Percentiles rank a stretch among this genome's conserved stretches.
phyloP scores from a whole-genome alignment of 1,140 invertebrate genomes.

The Panulirus ornatus region DNA sequence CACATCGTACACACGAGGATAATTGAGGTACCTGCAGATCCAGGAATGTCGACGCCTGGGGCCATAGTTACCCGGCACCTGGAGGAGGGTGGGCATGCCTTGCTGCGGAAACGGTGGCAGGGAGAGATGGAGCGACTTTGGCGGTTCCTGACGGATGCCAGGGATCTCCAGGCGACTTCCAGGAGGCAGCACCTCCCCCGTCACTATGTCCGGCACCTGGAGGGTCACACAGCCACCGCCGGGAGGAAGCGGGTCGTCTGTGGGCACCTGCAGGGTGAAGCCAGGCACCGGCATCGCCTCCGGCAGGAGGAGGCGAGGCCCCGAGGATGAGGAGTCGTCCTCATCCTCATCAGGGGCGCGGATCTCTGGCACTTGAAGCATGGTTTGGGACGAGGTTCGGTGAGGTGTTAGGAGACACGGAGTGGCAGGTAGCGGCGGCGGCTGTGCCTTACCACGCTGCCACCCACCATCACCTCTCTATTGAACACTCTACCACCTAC shows the following conservation, averaged over 20 bases:
- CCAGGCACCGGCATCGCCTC: conserved; percentile 25
- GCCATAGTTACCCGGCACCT: conserved; percentile 36
- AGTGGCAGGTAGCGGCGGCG: conserved; percentile 19
- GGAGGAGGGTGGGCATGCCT: conserved; percentile 25
- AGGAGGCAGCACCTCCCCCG: conserved; percentile 21
- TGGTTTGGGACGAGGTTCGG: background rate
- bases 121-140: conserved; percentile 54
- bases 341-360: conserved; percentile 58
- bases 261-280: conserved; percentile 37
- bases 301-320: background rate
- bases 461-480: conserved; percentile 36
- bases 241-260: conserved; percentile 24
- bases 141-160: conserved; percentile 41
- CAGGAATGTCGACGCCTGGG: conserved; percentile 50
- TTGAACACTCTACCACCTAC: background rate
- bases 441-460: background rate
- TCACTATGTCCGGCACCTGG: conserved; percentile 37
- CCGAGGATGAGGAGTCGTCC: conserved; percentile 18
- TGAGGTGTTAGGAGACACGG: conserved; percentile 22
- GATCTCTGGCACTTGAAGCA: conserved; percentile 63
- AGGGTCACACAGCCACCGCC: conserved; percentile 39
- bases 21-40: conserved; percentile 54
- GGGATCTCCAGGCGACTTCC: background rate
- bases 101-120: conserved; percentile 59
- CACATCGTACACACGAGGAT: background rate